These are phyloP conservation scores for Sarcoramphus papa DNA, from an alignment of 2,797 vertebrate genomes.

Conservation along the genomic window DNA sequence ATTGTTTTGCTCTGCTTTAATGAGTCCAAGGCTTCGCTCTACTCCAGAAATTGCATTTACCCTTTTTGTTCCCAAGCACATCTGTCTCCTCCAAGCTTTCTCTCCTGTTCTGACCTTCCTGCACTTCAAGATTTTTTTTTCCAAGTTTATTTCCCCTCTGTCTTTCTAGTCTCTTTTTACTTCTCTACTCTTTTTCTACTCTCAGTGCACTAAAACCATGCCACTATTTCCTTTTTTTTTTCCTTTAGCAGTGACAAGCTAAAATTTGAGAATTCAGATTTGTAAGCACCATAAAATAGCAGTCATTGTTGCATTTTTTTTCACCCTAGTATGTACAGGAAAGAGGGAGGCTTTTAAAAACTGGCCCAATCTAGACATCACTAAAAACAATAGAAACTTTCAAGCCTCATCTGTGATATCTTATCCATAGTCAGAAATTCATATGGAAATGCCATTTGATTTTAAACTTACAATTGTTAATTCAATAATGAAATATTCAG, in stretches of 20 bases:
- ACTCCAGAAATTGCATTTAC: conserved; percentile 47
- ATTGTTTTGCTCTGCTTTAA: conserved; percentile 53
- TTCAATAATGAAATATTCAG: background rate
- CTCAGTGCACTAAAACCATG: background rate
- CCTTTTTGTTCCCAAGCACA: conserved; percentile 52
- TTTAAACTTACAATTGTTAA: background rate
- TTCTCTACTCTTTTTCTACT: background rate
- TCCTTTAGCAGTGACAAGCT: background rate
- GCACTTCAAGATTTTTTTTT: conserved; percentile 10
- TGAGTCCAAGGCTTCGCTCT: conserved; percentile 41
- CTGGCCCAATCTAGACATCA: background rate
- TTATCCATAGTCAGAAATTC: background rate
- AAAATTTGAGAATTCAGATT: background rate
- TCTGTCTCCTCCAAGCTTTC: conserved; percentile 51
- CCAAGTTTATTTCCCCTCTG: conserved; percentile 42
- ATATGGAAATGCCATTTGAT: background rate
- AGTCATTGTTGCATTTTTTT: background rate
- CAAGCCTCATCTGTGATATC: background rate
- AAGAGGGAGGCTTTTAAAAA: background rate
- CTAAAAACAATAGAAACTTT: background rate
- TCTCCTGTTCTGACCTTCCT: conserved; percentile 48
- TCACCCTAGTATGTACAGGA: background rate
- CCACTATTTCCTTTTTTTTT: background rate
- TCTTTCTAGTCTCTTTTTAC: background rate
- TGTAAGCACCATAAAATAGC: background rate